These are phyloP conservation scores for Acanthococcus lagerstroemiae DNA, from an alignment of 2,888 invertebrate species.

Conservation along the genomic window DNA sequence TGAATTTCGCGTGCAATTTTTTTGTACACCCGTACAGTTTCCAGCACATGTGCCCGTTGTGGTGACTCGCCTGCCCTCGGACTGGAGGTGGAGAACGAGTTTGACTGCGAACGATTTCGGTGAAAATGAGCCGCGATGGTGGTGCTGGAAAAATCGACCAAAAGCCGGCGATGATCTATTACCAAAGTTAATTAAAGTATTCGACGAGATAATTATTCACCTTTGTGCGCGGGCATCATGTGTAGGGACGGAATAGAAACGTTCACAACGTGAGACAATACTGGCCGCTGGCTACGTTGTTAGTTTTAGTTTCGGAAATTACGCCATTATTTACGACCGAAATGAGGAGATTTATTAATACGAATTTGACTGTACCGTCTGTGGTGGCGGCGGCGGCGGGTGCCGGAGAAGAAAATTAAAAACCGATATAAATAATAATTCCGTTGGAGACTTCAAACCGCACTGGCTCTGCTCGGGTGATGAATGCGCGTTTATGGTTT, in stretches of 20 bases:
- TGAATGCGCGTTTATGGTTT: constrained; percentile 24
- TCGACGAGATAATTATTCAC: too few relatives aligned
- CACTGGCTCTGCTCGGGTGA: background rate
- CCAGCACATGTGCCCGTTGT: too few relatives aligned
- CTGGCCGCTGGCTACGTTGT: constrained; percentile 25
- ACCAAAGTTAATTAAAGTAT: too few relatives aligned
- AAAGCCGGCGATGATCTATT: too few relatives aligned
- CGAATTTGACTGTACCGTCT: constrained; percentile 20
- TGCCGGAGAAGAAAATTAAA: constrained; percentile 25
- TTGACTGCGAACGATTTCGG: too few relatives aligned
- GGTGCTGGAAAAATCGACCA: too few relatives aligned
- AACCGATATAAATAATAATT: constrained; percentile 29
- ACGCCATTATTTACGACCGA: constrained; percentile 22
- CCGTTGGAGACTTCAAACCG: constrained; percentile 18
- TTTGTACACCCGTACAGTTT: too few relatives aligned
- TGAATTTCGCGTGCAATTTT: too few relatives aligned
- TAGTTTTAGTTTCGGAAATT: constrained; percentile 23
- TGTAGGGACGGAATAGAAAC: constrained; percentile 24
- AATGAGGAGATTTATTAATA: constrained; percentile 27
- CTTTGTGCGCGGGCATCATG: too few relatives aligned
- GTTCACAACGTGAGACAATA: constrained; percentile 29
- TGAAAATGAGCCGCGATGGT: too few relatives aligned
- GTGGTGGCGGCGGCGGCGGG: constrained; percentile 14
- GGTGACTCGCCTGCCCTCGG: too few relatives aligned
- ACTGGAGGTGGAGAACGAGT: too few relatives aligned